These are phyloP conservation scores for Psilanteris sp. DNA, from an alignment of 1,140 invertebrate genomes.

Conservation along the genomic window DNA sequence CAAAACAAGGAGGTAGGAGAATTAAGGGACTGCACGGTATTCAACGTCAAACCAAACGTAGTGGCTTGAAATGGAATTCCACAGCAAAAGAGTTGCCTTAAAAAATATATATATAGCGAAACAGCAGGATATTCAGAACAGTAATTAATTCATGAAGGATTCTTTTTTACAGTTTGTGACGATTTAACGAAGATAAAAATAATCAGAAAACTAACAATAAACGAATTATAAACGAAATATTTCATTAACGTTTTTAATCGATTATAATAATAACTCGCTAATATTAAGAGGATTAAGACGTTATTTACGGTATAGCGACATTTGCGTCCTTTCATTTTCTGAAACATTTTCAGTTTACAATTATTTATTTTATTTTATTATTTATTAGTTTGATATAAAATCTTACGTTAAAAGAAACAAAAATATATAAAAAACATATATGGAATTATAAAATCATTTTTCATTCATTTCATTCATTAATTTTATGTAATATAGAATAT, in stretches of 20 bases:
- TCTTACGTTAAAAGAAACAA: too few relatives aligned
- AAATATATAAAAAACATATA: too few relatives aligned
- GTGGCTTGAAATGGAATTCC: constrained; percentile 55
- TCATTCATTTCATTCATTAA: too few relatives aligned
- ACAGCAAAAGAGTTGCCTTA: constrained; percentile 42
- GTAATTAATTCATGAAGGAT: constrained; percentile 59
- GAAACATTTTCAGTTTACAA: constrained; percentile 4
- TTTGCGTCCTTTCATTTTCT: constrained; percentile 1
- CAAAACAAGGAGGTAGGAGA: constrained; percentile 11
- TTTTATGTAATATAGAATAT: too few relatives aligned
- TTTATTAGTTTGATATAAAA: too few relatives aligned
- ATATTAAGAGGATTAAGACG: constrained; percentile 52
- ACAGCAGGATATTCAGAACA: constrained; percentile 58
- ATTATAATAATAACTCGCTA: constrained; percentile 28
- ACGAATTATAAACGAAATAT: constrained; percentile 54
- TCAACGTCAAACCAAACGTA: constrained; percentile 42
- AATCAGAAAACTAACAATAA: constrained; percentile 55
- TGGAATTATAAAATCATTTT: too few relatives aligned
- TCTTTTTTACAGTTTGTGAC: constrained; percentile 50
- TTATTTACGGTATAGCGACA: constrained; percentile 25
- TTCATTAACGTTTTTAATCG: constrained; percentile 28
- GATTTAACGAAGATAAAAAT: constrained; percentile 57
- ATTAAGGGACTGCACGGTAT: too few relatives aligned
- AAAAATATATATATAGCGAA: constrained; percentile 56
- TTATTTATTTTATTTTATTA: too few relatives aligned